Evolutionary conservation across 2,888 invertebrate genomes (phyloP), one percentile per base, ranked within the genome.

Genomic region (Troides helena): DNA sequence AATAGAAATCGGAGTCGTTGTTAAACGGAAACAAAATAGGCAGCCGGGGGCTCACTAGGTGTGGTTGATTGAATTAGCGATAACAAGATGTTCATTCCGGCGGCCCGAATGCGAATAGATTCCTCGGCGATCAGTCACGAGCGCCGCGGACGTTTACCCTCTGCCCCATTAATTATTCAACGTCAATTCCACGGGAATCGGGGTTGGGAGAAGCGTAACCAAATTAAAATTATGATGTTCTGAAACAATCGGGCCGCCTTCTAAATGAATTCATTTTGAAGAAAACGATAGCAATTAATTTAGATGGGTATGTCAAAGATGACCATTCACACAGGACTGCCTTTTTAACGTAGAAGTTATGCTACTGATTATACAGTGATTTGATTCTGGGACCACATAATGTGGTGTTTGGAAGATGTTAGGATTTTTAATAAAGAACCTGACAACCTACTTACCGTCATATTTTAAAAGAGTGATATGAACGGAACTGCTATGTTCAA

Each of bases 141-240:
- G 76, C 75, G 77, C 75, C 76, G 76, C 70, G 73, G 73, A 62
- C 71, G 74, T 67, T 76, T 74, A 74, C 77, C 77, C 75, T 73
- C 74, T 30, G 76, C 75, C 73, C 79, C 80, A 85, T 89, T 85
- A 85, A 86, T 89, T 86, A 89, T 87, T 87, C 87, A 86, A 81
- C 78, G 80, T 80, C 80, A 81, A 86, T 85, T 86, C 82, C 77
- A 75, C 76, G 75, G 74, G 81, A 85, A 84, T 82, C 79, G 80
- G 75, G 76, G 76, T 75, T 75, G 75, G 80, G 75, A 73, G 76
- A 10, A 46, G 75, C 75, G 71, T 74, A 73, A 71, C 70, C 68
- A 73, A 78, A 77, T 76, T 74, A 72, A 74, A 83, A 84, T 85
- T 85, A 85, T 85, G 84, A 85, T 81, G 79, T 80, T 82, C 76